These are phyloP conservation scores for Habrosyne pyritoides DNA, from an alignment of 2,888 invertebrate species.

Conservation along the genomic window DNA sequence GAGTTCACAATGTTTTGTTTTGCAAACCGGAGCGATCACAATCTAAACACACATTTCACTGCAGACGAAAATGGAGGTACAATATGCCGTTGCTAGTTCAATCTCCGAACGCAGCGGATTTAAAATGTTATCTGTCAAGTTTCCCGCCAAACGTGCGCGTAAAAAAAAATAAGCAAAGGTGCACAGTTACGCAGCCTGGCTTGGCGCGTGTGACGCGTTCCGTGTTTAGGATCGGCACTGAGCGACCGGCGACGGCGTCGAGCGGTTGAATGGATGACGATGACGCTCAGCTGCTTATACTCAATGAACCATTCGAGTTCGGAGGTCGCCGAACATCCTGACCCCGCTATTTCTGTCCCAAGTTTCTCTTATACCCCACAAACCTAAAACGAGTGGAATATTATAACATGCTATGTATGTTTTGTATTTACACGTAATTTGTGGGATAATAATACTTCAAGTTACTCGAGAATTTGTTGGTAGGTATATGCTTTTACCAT, in stretches of 20 bases:
- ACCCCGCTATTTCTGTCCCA: constrained; percentile 62
- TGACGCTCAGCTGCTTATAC: constrained; percentile 72
- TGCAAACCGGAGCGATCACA: constrained; percentile 57
- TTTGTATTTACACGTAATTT: constrained; percentile 14
- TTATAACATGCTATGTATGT: constrained; percentile 11
- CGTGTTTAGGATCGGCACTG: constrained; percentile 77
- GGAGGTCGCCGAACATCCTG: constrained; percentile 75
- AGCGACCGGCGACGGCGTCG: constrained; percentile 54
- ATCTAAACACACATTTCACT: constrained; percentile 73
- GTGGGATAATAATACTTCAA: background rate
- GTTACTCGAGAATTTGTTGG: too few species aligned
- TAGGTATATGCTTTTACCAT: too few species aligned
- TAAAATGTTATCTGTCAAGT: constrained; percentile 55
- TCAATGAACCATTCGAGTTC: constrained; percentile 81
- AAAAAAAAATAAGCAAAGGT: constrained; percentile 54
- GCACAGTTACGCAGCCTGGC: constrained; percentile 58
- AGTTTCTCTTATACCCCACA: constrained; percentile 70
- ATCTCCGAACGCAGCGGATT: constrained; percentile 18
- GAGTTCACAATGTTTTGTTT: constrained; percentile 58
- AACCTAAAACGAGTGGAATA: constrained; percentile 5
- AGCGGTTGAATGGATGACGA: constrained; percentile 66
- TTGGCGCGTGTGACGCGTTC: constrained; percentile 77
- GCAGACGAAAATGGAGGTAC: background rate
- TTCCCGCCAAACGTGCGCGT: constrained; percentile 62
- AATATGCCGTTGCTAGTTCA: constrained; percentile 3